Evolutionary conservation across 1,140 invertebrate genomes (phyloP).

Genomic region (Episyrphus balteatus): DNA sequence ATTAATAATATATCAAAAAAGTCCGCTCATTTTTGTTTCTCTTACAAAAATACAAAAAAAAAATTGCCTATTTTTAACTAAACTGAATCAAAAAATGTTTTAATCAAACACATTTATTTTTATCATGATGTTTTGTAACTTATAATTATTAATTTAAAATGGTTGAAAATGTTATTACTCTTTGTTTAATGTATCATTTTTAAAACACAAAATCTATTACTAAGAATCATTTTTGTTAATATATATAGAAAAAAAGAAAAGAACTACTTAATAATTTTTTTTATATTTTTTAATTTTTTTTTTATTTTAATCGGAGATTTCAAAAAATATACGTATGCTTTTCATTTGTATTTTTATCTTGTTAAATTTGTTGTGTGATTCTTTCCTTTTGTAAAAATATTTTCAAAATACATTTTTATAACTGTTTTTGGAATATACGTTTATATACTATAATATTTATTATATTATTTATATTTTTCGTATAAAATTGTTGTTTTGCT

Average conservation of each 20-base stretch:
- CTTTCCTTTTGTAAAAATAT: conserved; percentile 1
- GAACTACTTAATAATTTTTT: conserved; percentile 1
- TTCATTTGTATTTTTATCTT: no score
- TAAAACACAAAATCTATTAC: background rate
- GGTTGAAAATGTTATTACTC: no score
- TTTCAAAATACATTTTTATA: background rate
- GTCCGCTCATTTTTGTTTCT: no score
- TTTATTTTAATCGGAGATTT: no score
- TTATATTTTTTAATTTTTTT: background rate
- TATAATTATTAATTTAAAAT: no score
- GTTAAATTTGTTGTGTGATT: background rate
- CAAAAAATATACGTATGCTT: no score
- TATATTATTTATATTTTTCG: background rate
- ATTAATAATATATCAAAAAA: no score
- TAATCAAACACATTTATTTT: no score
- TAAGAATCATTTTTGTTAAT: background rate
- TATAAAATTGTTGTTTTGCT: background rate
- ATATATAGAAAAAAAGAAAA: background rate
- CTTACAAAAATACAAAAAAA: no score
- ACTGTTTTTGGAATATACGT: background rate
- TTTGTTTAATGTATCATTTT: background rate
- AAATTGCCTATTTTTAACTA: no score
- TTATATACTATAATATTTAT: background rate
- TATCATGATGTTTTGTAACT: no score
- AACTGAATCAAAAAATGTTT: no score